These are phyloP conservation scores for Heterodera schachtii DNA, from an alignment of 1,140 invertebrate genomes.

Conservation along the genomic window DNA sequence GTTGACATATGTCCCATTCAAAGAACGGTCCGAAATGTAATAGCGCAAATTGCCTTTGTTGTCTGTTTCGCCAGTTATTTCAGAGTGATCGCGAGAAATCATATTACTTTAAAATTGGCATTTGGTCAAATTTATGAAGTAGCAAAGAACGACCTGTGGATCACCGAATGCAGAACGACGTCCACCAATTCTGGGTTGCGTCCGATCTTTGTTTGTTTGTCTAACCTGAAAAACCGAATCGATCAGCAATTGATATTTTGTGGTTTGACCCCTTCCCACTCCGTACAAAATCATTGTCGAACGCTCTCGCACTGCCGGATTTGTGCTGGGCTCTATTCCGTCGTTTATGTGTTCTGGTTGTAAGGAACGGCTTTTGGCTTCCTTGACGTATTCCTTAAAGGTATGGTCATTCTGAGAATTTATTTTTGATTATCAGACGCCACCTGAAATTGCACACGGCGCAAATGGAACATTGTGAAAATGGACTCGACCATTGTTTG, in stretches of 20 bases:
- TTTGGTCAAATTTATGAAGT: neutral
- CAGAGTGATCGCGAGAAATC: constrained; percentile 58
- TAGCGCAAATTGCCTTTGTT: constrained; percentile 47
- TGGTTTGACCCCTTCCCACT: neutral
- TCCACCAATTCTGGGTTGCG: constrained; percentile 53
- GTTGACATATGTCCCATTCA: constrained; percentile 68
- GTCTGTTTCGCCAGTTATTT: constrained; percentile 41
- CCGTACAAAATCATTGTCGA: constrained; percentile 33
- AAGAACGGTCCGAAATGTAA: constrained; percentile 62
- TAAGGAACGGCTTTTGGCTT: constrained; percentile 11
- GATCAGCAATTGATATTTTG: neutral
- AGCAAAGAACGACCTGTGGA: constrained; percentile 39
- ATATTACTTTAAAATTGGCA: constrained; percentile 51
- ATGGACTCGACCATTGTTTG: constrained; percentile 30
- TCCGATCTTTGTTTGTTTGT: constrained; percentile 50
- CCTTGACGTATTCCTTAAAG: neutral
- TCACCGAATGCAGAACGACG: constrained; percentile 51
- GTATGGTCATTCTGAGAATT: neutral
- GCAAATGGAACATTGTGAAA: constrained; percentile 34
- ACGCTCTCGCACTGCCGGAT: constrained; percentile 20
- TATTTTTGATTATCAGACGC: neutral
- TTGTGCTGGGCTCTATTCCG: constrained; percentile 17
- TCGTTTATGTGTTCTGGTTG: constrained; percentile 26
- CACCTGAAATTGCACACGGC: constrained; percentile 38
- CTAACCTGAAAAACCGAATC: constrained; percentile 41